phyloP scores from a whole-genome alignment of 2,113 vertebrate species.

The Anarrhichthys ocellatus region DNA sequence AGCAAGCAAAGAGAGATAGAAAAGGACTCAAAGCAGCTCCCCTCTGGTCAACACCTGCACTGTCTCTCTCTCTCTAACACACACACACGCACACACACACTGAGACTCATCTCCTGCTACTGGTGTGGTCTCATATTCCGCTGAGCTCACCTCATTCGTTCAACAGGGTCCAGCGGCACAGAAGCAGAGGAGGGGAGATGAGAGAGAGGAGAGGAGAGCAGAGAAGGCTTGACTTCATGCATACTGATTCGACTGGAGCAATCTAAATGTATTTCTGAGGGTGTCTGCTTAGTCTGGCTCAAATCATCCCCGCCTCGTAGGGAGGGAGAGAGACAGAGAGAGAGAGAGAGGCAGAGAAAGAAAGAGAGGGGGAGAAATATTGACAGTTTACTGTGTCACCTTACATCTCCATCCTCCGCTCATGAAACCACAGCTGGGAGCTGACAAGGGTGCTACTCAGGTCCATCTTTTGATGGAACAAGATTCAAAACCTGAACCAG shows the following conservation, averaged over 20 bases:
- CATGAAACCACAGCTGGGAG: conserved; percentile 66
- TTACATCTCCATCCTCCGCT: conserved; percentile 62
- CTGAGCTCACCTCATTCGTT: conserved; percentile 65
- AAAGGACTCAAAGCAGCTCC: conserved; percentile 60
- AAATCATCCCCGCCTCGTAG: conserved; percentile 34
- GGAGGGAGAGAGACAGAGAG: conserved; percentile 1
- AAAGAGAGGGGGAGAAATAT: conserved; percentile 47
- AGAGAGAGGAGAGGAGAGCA: conserved; percentile 33
- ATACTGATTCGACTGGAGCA: conserved; percentile 60
- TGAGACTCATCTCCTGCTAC: conserved; percentile 27
- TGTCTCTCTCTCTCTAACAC: neutral
- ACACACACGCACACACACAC: conserved; percentile 49
- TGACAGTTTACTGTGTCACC: conserved; percentile 75
- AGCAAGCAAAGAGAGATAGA: conserved; percentile 68
- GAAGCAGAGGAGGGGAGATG: conserved; percentile 35
- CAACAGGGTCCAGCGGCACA: conserved; percentile 60
- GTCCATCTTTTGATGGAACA: conserved; percentile 34
- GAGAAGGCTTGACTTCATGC: conserved; percentile 57
- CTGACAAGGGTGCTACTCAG: conserved; percentile 60
- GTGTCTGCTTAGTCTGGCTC: conserved; percentile 49
- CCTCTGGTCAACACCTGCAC: conserved; percentile 59
- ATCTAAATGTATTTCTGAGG: conserved; percentile 55
- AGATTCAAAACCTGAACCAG: conserved; percentile 36
- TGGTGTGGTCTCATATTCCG: conserved; percentile 70
- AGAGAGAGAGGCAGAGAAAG: neutral